Conservation (phyloP, 2,113 vertebrate species). For the Cololabis saira region DNA sequence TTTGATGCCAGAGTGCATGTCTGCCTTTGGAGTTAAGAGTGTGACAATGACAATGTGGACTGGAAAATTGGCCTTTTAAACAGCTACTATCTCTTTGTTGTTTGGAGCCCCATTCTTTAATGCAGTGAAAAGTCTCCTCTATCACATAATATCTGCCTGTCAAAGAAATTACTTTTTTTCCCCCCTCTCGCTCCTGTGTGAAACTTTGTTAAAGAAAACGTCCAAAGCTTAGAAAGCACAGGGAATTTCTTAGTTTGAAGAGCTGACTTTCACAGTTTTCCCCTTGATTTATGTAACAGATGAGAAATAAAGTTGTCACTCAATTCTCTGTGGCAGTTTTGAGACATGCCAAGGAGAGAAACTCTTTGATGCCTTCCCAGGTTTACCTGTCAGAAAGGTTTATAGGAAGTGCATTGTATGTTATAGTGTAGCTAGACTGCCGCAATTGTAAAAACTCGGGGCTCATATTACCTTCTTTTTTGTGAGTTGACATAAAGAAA, state of each 20-base stretch:
- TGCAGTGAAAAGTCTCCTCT: conserved; percentile 76
- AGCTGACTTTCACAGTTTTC: conserved; percentile 70
- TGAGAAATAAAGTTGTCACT: conserved; percentile 81
- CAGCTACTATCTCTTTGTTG: conserved; percentile 77
- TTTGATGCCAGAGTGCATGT: conserved; percentile 83
- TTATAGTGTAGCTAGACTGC: conserved; percentile 47
- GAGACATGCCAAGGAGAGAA: conserved; percentile 71
- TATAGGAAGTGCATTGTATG: conserved; percentile 53
- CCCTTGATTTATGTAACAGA: conserved; percentile 76
- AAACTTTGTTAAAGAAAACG: conserved; percentile 78
- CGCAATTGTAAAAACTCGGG: conserved; percentile 48
- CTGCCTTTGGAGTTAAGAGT: conserved; percentile 81
- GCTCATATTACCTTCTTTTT: conserved; percentile 47
- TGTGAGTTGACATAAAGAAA: conserved; percentile 24
- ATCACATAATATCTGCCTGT: conserved; percentile 79
- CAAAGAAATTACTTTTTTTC: conserved; percentile 76
- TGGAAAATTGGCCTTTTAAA: conserved; percentile 81
- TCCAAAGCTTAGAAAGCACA: conserved; percentile 68
- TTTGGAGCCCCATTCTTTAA: conserved; percentile 75
- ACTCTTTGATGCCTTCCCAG: conserved; percentile 74
- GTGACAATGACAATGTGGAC: conserved; percentile 82
- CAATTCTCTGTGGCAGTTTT: conserved; percentile 74
- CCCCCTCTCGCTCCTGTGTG: conserved; percentile 60
- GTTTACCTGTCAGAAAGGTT: conserved; percentile 73
- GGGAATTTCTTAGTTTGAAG: conserved; percentile 75